A percentile compares a stretch with the other conserved stretches of the same genome.
These are phyloP conservation scores for Diglossa brunneiventris DNA, from an alignment of 2,113 vertebrate genomes.

Conservation along the genomic window DNA sequence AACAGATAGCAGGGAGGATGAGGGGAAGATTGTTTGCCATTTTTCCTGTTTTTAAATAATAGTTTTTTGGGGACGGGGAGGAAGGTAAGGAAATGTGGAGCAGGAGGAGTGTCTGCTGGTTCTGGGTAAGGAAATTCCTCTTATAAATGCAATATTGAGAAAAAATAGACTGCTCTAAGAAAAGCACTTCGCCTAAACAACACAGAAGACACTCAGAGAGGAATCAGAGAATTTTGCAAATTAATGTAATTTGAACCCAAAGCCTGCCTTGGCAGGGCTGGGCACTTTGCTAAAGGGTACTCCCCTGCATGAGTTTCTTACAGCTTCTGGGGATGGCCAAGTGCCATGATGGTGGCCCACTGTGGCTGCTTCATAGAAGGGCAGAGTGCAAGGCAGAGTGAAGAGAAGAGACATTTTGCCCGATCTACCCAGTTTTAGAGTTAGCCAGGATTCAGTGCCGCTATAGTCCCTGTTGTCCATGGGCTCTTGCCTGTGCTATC, in stretches of 20 bases:
- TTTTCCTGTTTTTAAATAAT: conserved; percentile 49
- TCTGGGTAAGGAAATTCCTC: conserved; percentile 8
- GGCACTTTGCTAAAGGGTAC: not conserved
- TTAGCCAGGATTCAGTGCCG: not conserved
- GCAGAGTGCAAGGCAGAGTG: not conserved
- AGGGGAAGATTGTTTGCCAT: not conserved
- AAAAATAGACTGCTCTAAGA: not conserved
- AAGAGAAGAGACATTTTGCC: not conserved
- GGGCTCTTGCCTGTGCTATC: not conserved
- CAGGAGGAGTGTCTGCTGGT: not conserved
- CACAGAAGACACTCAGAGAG: not conserved
- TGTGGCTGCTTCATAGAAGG: not conserved
- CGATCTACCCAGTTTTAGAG: not conserved
- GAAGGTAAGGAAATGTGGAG: not conserved
- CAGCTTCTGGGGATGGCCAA: not conserved
- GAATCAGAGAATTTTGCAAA: not conserved
- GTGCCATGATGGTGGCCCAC: not conserved
- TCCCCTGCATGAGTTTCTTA: not conserved
- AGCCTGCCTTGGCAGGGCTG: not conserved
- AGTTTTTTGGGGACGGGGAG: not conserved
- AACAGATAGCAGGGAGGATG: conserved; percentile 53
- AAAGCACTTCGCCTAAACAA: not conserved
- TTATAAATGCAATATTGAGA: not conserved
- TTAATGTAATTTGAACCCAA: not conserved
- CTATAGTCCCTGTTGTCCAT: not conserved